These are phyloP conservation scores for Polyommatus iphigenia DNA, from an alignment of 2,888 invertebrate genomes.

Conservation along the genomic window DNA sequence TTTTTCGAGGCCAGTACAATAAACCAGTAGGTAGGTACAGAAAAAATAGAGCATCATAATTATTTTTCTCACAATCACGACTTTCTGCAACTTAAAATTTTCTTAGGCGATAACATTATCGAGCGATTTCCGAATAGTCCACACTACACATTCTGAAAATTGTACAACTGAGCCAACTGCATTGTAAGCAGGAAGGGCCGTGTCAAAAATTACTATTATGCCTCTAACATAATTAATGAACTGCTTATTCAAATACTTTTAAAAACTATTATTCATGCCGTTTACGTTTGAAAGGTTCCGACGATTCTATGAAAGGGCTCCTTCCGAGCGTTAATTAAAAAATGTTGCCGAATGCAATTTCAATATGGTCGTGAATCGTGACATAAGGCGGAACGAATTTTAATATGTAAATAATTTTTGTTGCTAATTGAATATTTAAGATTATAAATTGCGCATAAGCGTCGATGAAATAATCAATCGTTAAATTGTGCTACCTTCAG, in stretches of 20 bases:
- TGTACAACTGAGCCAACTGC: constrained; percentile 69
- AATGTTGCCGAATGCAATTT: constrained; percentile 65
- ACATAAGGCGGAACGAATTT: constrained; percentile 43
- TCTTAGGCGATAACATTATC: constrained; percentile 39
- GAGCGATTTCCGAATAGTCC: constrained; percentile 43
- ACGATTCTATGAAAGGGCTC: constrained; percentile 70
- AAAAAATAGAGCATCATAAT: no score
- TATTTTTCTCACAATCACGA: no score
- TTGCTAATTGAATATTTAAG: neutral
- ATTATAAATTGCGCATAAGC: neutral
- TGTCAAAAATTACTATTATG: constrained; percentile 79
- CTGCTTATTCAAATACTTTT: constrained; percentile 79
- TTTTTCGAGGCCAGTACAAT: no score
- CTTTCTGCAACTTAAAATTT: neutral
- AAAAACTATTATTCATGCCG: constrained; percentile 80
- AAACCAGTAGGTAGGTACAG: no score
- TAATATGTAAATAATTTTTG: constrained; percentile 38
- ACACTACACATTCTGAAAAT: constrained; percentile 56
- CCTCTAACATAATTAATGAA: constrained; percentile 76
- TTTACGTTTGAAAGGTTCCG: constrained; percentile 77
- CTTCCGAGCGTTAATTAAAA: constrained; percentile 71
- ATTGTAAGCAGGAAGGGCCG: constrained; percentile 77
- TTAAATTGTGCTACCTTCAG: neutral
- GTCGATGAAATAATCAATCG: neutral
- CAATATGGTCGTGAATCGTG: constrained; percentile 51